Conservation (phyloP, 2,888 invertebrate species). For the Volucella bombylans region DNA sequence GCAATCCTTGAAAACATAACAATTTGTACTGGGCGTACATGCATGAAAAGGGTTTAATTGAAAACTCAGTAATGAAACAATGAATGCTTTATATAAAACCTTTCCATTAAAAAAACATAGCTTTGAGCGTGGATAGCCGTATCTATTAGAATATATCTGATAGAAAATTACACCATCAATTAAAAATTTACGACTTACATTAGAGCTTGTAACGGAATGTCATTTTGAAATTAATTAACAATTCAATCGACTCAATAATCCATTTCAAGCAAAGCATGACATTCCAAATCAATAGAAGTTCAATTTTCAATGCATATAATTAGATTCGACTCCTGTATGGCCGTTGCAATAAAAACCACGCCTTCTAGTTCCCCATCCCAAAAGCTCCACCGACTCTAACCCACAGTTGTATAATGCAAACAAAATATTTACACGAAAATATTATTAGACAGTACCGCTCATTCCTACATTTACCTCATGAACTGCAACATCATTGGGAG, state of each 20-base stretch:
- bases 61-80: too few relatives aligned
- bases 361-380: constrained; percentile 23
- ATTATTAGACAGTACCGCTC: constrained; percentile 28
- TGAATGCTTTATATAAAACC: too few relatives aligned
- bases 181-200: too few relatives aligned
- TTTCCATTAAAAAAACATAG: too few relatives aligned
- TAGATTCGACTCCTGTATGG: neutral
- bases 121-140: too few relatives aligned
- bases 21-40: too few relatives aligned
- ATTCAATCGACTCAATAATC: constrained; percentile 38
- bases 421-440: constrained; percentile 59
- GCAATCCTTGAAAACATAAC: too few relatives aligned
- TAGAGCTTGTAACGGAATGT: neutral
- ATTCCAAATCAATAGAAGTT: constrained; percentile 46
- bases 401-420: constrained; percentile 10
- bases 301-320: constrained; percentile 1
- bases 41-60: too few relatives aligned
- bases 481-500: constrained; percentile 4
- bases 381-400: neutral
- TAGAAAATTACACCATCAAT: too few relatives aligned
- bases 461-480: neutral
- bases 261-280: constrained; percentile 29
- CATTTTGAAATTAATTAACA: constrained; percentile 41
- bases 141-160: too few relatives aligned
- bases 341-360: neutral